Percentiles rank a stretch among this genome's conserved stretches.
phyloP scores from a whole-genome alignment of 64 coral and sea anemone genomes.

The Astreopora myriophthalma region DNA sequence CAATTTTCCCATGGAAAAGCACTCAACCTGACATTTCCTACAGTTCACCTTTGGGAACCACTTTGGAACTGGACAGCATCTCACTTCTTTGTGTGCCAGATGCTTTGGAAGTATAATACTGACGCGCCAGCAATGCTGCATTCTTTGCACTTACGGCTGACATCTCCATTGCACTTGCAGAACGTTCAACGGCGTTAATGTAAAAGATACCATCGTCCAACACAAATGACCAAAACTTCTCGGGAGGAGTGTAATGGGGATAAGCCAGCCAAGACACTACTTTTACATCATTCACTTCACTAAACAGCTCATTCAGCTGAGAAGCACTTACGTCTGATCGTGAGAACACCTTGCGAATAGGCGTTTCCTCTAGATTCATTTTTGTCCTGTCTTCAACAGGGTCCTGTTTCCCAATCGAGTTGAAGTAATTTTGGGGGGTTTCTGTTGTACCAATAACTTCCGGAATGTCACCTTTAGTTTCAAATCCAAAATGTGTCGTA shows the following conservation, averaged over 20 bases:
- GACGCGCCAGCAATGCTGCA: conserved; percentile 76
- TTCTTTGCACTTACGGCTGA: conserved; percentile 87
- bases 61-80: not conserved
- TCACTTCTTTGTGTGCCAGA: not conserved
- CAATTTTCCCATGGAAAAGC: too few species aligned
- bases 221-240: conserved; percentile 85
- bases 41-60: not conserved
- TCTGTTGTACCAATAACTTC: conserved; percentile 83
- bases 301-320: conserved; percentile 65
- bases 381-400: conserved; percentile 64
- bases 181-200: conserved; percentile 91
- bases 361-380: not conserved
- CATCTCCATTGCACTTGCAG: conserved; percentile 99
- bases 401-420: conserved; percentile 71
- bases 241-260: conserved; percentile 82
- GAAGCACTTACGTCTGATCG: conserved; percentile 54
- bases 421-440: conserved; percentile 89
- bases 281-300: conserved; percentile 47
- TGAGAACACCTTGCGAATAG: conserved; percentile 89
- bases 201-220: conserved; percentile 98
- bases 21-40: not conserved
- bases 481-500: conserved; percentile 74
- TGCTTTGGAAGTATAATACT: conserved; percentile 39
- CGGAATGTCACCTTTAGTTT: conserved; percentile 50
- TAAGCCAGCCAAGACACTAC: conserved; percentile 83